Evolutionary conservation across 2,113 vertebrate species (phyloP), one percentile per base, ranked within the genome.

Genomic region (Cottus gobio): DNA sequence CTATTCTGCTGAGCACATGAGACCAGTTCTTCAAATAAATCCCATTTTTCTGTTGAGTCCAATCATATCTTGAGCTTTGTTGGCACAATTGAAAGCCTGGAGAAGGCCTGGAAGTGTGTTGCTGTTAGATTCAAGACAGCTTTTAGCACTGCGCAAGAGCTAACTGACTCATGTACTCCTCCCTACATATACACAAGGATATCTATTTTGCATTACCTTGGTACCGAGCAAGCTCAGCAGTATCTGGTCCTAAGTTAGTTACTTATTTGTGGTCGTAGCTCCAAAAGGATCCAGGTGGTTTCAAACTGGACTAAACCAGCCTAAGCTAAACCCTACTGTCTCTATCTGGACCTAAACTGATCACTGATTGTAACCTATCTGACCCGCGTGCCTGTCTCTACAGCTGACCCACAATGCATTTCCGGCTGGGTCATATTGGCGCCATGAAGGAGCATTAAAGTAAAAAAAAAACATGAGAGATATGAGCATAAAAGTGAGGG

Each of bases 311-410:
- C 77, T 69, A 76, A 85, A 72, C 63, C 76, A 82, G 76, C 71
- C 42, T 31, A 73, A 58, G 20, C 58, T 58, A 67, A 56, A 79
- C 52, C 26, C 56, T 36, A 67, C 34, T 26, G 28, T 81, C 60
- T 85, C 22, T 77, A 73, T 67, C 61, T 72, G 69, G 62, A 87
- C 79, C 72, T 78, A 62, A 77, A 62, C 68, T 61, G 79, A 71
- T 85, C 63, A 80, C 68, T 89, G 85, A 90, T 83, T 91, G 87
- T 89, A 77, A 60, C 71, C 64, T 15, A 24, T 76, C n/a, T 28
- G 76, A 80, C 71, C 79, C 42, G 24, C 2, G 64, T 90, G 82
- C 87, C 81, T 86, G 87, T 77, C 64, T 87, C 71, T 48, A 31
- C 75, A 73, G 72, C 86, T 73, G 76, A 85, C 70, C 82, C 57